Evolutionary conservation across 2,797 vertebrate genomes (phyloP).

Genomic region (Buceros bicornis): DNA sequence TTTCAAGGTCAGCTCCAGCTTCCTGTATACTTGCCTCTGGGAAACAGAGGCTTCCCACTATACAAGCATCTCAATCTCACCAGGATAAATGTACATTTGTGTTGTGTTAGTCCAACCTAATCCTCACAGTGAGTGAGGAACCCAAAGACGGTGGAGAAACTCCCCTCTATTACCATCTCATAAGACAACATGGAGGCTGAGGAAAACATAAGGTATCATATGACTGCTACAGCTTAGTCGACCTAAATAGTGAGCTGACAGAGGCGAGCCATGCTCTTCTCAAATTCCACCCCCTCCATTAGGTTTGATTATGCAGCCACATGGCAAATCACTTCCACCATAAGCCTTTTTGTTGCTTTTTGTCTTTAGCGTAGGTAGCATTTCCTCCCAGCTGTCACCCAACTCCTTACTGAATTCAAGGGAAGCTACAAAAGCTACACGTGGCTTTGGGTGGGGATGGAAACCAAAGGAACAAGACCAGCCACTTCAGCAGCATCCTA

Average conservation of each 20-base stretch:
- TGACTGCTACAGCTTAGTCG: neutral
- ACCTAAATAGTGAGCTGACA: neutral
- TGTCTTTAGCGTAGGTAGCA: neutral
- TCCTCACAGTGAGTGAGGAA: neutral
- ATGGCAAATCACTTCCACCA: neutral
- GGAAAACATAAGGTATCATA: neutral
- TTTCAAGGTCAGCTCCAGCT: neutral
- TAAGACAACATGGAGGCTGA: neutral
- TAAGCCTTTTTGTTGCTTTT: neutral
- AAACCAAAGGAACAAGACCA: conserved; percentile 38
- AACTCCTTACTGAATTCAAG: neutral
- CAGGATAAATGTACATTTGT: neutral
- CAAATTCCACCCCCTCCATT: fast-evolving
- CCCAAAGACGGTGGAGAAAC: neutral
- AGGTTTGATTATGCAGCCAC: neutral
- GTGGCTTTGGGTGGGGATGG: conserved; percentile 1
- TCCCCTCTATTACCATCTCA: neutral
- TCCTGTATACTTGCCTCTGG: neutral
- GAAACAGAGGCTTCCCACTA: neutral
- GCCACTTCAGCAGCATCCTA: conserved; percentile 51
- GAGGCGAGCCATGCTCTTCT: neutral
- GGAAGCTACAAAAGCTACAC: neutral
- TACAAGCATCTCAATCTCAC: neutral
- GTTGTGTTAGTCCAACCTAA: neutral
- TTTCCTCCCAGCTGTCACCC: neutral